A percentile compares a stretch with the other conserved stretches of the same genome.
These are phyloP conservation scores for Mamestra configurata DNA, from an alignment of 1,140 invertebrate genomes.

Conservation along the genomic window DNA sequence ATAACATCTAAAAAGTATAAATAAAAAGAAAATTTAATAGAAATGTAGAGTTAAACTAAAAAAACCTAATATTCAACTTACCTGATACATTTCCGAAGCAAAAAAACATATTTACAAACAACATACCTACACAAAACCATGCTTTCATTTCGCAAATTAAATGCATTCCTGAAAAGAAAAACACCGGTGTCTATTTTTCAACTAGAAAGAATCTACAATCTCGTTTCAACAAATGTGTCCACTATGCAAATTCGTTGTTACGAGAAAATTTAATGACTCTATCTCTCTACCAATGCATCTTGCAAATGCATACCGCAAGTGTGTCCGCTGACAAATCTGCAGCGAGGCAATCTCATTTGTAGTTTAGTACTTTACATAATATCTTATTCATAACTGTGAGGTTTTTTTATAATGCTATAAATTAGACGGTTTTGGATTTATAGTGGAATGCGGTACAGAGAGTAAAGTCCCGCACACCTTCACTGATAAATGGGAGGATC, in stretches of 20 bases:
- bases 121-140: too few relatives aligned
- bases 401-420: background rate
- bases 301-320: conserved; percentile 3
- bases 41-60: too few relatives aligned
- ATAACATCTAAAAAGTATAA: too few relatives aligned
- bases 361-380: background rate
- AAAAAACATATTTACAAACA: too few relatives aligned
- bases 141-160: background rate
- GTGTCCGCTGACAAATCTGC: conserved; percentile 12
- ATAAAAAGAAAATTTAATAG: too few relatives aligned
- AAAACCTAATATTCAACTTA: too few relatives aligned
- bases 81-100: too few relatives aligned
- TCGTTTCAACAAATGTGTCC: conserved; percentile 17
- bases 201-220: background rate
- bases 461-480: too few relatives aligned
- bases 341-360: background rate
- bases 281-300: conserved; percentile 14
- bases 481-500: too few relatives aligned
- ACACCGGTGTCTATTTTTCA: background rate
- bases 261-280: conserved; percentile 37
- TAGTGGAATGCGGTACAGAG: too few relatives aligned
- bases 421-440: background rate
- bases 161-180: background rate
- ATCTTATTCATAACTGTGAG: background rate
- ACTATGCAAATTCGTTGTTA: conserved; percentile 35